A percentile compares a stretch with the other conserved stretches of the same genome.
Conservation (phyloP, 2,888 invertebrate species). For the Erpobdella octoculata region DNA sequence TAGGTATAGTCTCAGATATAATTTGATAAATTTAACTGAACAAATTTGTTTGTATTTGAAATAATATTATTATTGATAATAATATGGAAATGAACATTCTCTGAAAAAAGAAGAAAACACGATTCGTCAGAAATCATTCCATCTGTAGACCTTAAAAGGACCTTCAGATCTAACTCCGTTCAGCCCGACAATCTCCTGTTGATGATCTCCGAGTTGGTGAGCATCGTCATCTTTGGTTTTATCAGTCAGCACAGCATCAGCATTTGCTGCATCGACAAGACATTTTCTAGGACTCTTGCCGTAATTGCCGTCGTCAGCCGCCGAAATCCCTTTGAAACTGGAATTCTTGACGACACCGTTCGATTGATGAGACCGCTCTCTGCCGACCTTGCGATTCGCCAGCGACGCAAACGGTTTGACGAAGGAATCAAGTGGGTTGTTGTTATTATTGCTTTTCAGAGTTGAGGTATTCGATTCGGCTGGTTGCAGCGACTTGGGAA, state of each 20-base stretch:
- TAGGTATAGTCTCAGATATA: too few species aligned
- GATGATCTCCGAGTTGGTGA: not conserved
- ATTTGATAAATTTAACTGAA: too few species aligned
- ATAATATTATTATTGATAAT: too few species aligned
- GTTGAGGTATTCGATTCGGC: not conserved
- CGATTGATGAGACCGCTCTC: not conserved
- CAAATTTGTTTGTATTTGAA: too few species aligned
- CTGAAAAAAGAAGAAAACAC: too few species aligned
- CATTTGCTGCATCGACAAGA: too few species aligned
- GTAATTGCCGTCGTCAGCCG: not conserved
- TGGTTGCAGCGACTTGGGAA: not conserved
- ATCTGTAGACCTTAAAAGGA: not conserved
- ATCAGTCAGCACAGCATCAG: too few species aligned
- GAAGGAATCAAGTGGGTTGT: not conserved
- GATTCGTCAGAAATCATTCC: not conserved
- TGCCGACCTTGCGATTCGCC: not conserved
- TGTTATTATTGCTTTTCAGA: not conserved
- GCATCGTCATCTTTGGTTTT: not conserved
- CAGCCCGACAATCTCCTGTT: not conserved
- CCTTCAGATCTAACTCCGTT: constrained; percentile 7
- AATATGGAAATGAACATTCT: too few species aligned
- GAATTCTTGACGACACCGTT: not conserved
- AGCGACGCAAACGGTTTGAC: not conserved
- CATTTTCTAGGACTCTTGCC: too few species aligned
- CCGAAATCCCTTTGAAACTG: not conserved